These are phyloP conservation scores for Watsonalla cultraria DNA, from an alignment of 2,888 invertebrate species.

Conservation along the genomic window DNA sequence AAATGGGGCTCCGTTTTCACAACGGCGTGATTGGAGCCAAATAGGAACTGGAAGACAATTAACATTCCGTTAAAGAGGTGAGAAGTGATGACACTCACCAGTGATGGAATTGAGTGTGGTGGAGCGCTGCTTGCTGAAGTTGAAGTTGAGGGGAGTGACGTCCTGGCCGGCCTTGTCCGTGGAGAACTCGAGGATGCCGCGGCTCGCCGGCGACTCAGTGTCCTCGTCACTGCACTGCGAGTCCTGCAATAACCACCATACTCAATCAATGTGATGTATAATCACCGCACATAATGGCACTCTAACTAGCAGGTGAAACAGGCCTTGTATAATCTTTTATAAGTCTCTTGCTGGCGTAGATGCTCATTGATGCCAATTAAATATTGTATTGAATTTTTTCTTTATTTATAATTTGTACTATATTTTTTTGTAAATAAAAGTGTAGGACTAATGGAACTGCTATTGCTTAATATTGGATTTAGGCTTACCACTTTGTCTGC, in stretches of 20 bases:
- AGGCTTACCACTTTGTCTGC: conserved; percentile 62
- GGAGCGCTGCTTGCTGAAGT: conserved; percentile 85
- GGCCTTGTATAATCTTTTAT: too few relatives aligned
- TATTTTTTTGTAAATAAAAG: not conserved
- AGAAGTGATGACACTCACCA: conserved; percentile 61
- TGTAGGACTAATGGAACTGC: too few relatives aligned
- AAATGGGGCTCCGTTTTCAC: conserved; percentile 5
- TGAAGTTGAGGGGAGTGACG: conserved; percentile 90
- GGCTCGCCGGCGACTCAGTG: conserved; percentile 76
- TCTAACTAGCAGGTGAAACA: too few relatives aligned
- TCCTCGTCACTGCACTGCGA: conserved; percentile 74
- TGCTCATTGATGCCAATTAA: too few relatives aligned
- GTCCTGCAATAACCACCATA: conserved; percentile 43
- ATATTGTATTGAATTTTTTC: too few relatives aligned
- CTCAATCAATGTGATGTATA: too few relatives aligned
- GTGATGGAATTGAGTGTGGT: conserved; percentile 87
- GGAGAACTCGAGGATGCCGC: conserved; percentile 89
- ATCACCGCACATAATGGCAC: too few relatives aligned
- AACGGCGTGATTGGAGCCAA: conserved; percentile 29
- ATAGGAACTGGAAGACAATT: conserved; percentile 20
- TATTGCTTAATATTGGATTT: too few relatives aligned
- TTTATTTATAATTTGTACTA: too few relatives aligned
- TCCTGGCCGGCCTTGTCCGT: conserved; percentile 93
- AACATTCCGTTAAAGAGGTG: conserved; percentile 17
- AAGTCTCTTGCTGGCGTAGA: too few relatives aligned